Evolutionary conservation across 2,888 invertebrate species (phyloP), one percentile per base, ranked within the genome.

Genomic region (Dolichopus griseipennis): DNA sequence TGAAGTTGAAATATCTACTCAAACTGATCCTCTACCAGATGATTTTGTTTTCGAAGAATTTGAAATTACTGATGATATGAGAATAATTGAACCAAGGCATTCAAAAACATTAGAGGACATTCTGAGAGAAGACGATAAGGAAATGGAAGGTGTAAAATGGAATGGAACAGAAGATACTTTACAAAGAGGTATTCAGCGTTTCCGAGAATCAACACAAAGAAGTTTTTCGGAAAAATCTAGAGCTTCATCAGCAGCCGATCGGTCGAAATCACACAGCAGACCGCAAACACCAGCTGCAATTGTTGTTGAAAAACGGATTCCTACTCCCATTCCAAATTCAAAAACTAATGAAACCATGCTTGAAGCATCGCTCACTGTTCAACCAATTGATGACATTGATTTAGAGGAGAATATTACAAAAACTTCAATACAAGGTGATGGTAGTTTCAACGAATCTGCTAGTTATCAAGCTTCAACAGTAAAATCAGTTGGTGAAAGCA

Each of bases 21-120:
- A 93, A 81, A 93, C 93, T 0, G 93, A 93, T 80, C 92, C 92
- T 0, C 78, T 93, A 64, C 91, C 91, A 0, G 91, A 92, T 74
- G 92, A 91, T 74, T 86, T 90, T 69, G 85, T 87, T 72, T 87
- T 87, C 76, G 89, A 90, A 75, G 82, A 82, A 52, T 79, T 82
- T 64, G 80, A 81, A 71, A 80, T 80, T 65, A 81, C 81, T 4
- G 79, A 78, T 41, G 80, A 81, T 63, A 80, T 80, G 79, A 77
- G 77, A 65, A 72, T 79, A 22, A 80, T 81, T 20, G 80, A 79
- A 61, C 81, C 81, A 0, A 75, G 79, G 37, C 74, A 77, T 62
- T 69, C 73, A 1, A 78, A 76, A 69, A 81, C 80, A 0, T 69
- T 82, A 18, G 81, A 81, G 66, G 81, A 82, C 68, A 73, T 82